Percentiles rank a stretch among this genome's conserved stretches.
Conservation (phyloP, 1,140 invertebrate genomes). For the Penaeus japonicus region DNA sequence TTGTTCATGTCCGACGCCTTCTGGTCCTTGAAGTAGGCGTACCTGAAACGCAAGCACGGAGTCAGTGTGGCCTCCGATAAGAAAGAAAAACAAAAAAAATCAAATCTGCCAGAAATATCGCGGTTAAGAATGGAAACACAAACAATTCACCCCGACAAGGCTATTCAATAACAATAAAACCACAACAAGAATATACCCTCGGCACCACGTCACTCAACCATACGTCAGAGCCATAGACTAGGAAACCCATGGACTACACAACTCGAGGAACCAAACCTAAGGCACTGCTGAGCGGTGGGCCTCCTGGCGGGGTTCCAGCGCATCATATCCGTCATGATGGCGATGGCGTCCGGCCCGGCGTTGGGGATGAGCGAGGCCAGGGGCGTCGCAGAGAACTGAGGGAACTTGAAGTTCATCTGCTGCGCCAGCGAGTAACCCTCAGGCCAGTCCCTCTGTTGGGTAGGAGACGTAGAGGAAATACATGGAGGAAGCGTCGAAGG, state of each 20-base stretch:
- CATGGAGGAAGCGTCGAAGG: background rate
- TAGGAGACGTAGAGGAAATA: background rate
- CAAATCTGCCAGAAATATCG: too few species aligned
- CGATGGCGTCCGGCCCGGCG: constrained; percentile 82
- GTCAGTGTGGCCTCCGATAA: background rate
- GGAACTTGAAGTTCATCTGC: constrained; percentile 96
- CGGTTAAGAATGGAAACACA: too few species aligned
- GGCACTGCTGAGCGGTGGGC: constrained; percentile 86
- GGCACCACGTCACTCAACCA: too few species aligned
- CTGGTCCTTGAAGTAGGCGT: constrained; percentile 41
- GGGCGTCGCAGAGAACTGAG: constrained; percentile 81
- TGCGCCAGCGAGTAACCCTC: constrained; percentile 93
- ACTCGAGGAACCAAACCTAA: constrained; percentile 71
- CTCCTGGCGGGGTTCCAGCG: constrained; percentile 83
- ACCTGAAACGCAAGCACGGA: background rate
- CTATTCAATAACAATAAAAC: too few species aligned
- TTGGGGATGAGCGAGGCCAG: constrained; percentile 84
- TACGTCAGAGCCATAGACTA: background rate
- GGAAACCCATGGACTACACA: background rate
- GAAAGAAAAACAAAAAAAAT: too few species aligned
- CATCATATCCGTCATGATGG: constrained; percentile 86
- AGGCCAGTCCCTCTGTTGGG: constrained; percentile 84
- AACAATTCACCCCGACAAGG: too few species aligned
- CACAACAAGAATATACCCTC: too few species aligned
- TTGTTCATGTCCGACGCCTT: constrained; percentile 25